These are phyloP conservation scores for Eledone cirrhosa DNA, from an alignment of 2,888 invertebrate species.

Conservation along the genomic window DNA sequence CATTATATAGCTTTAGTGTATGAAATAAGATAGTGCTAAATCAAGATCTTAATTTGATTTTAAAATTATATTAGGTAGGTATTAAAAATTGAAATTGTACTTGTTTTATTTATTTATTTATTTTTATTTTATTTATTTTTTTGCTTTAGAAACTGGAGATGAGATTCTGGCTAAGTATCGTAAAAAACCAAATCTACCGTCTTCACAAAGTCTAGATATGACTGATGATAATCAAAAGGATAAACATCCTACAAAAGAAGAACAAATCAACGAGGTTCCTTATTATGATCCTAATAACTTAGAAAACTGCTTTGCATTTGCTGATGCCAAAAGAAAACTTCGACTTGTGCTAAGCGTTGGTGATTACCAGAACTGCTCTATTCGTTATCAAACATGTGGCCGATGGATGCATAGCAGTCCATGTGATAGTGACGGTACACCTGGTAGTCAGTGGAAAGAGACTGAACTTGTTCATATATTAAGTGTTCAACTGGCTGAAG, in stretches of 20 bases:
- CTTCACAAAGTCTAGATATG: slow-evolving; percentile 26
- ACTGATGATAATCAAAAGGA: slow-evolving; percentile 60
- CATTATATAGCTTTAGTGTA: too few relatives aligned
- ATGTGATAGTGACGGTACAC: slow-evolving; percentile 37
- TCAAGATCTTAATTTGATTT: too few relatives aligned
- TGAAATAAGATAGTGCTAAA: too few relatives aligned
- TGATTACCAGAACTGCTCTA: slow-evolving; percentile 69
- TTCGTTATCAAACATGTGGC: slow-evolving; percentile 26
- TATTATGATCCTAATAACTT: slow-evolving; percentile 70
- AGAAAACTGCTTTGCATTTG: slow-evolving; percentile 73
- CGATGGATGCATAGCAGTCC: slow-evolving; percentile 42
- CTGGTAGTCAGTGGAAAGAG: slow-evolving; percentile 42
- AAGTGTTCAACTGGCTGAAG: slow-evolving; percentile 78
- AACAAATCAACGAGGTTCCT: slow-evolving; percentile 46
- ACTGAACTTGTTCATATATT: slow-evolving; percentile 63
- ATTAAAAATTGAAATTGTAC: too few relatives aligned
- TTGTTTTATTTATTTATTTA: too few relatives aligned
- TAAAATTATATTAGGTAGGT: too few relatives aligned
- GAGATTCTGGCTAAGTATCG: slow-evolving; percentile 96
- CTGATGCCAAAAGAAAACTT: slow-evolving; percentile 85
- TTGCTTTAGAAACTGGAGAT: slow-evolving; percentile 78
- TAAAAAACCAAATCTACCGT: slow-evolving; percentile 65
- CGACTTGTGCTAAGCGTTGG: slow-evolving; percentile 89
- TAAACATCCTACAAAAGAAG: slow-evolving; percentile 42
- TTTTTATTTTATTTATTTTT: too few relatives aligned